A percentile compares a stretch with the other conserved stretches of the same genome.
Conservation (phyloP, 2,888 invertebrate genomes). For the Listrodromus nycthemerus region DNA sequence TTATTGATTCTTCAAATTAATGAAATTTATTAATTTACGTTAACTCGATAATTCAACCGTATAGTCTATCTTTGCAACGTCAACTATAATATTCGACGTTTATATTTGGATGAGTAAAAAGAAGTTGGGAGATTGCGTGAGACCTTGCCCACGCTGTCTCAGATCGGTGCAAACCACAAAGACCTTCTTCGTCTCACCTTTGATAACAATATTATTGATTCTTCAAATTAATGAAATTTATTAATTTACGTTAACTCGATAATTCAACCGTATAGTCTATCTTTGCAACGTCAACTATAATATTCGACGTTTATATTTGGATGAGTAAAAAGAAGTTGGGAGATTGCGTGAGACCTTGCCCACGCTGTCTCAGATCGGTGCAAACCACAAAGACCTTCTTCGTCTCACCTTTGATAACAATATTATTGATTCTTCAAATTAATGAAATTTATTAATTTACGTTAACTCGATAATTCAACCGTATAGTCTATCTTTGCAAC, state of each 20-base stretch:
- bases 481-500: neutral
- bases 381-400: neutral
- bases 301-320: no score
- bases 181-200: neutral
- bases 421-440: conserved; percentile 43
- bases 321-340: no score
- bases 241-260: conserved; percentile 30
- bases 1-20: conserved; percentile 44
- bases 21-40: conserved; percentile 23
- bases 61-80: no score
- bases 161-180: neutral
- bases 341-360: neutral
- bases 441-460: conserved; percentile 27
- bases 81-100: no score
- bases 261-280: conserved; percentile 11
- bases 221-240: conserved; percentile 25
- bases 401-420: conserved; percentile 13
- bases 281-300: no score
- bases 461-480: conserved; percentile 30
- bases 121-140: no score
- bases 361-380: conserved; percentile 1
- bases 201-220: conserved; percentile 43
- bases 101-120: no score
- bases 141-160: conserved; percentile 5
- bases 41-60: conserved; percentile 29